Base-by-base conservation (phyloP, 1,140 invertebrate species). In the Solenopsis invicta region DNA sequence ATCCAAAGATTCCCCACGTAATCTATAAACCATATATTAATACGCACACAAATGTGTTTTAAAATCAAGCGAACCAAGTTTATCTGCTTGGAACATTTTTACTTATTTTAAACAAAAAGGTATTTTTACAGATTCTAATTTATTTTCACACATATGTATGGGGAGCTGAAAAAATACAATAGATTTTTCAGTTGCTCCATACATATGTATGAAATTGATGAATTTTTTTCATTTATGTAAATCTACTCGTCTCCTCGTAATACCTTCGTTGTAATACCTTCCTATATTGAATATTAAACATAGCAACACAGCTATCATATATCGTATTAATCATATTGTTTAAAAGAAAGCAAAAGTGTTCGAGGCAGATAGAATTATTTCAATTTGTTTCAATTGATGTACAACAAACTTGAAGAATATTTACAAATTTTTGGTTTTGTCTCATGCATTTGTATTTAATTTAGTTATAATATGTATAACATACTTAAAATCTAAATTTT, bases 1-100 rank as follows among this genome's bases (percentile, higher is more conserved):
- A 64, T 96, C 95, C 16, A 96, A 94, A 71, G 96, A 96, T 91
- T 97, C 97, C 4, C 97, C 97, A 87, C 94, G 95, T 41, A 95
- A 96, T 88, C 97, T 97, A 93, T 92, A 88, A 71, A 84, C 34
- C 81, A 82, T 16, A 72, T 21, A 71, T 84, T 54, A n/a, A 81
- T 13, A 45, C 16, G n/a, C n/a, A 29, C 29, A 29, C 0, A 29
- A 29, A 29, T 29, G 45, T 21, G 16, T 45, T 72, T 81, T 72
- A 45, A 16, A 71, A 52, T 16, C 1, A 1, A 41, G 12, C n/a
- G 18, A 41, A n/a, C n/a, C n/a, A 48, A 62, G 2, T 75, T 45
- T 34, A 50, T 21, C 48, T 78, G 66, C 1, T 37, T 54, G 45
- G n/a, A 50, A 62, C 16, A 54, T 74, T 71, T 71, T 37, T 41